Percentiles rank a stretch among this genome's conserved stretches.
phyloP scores from a whole-genome alignment of 1,140 invertebrate species.

The Caenorhabditis latens region DNA sequence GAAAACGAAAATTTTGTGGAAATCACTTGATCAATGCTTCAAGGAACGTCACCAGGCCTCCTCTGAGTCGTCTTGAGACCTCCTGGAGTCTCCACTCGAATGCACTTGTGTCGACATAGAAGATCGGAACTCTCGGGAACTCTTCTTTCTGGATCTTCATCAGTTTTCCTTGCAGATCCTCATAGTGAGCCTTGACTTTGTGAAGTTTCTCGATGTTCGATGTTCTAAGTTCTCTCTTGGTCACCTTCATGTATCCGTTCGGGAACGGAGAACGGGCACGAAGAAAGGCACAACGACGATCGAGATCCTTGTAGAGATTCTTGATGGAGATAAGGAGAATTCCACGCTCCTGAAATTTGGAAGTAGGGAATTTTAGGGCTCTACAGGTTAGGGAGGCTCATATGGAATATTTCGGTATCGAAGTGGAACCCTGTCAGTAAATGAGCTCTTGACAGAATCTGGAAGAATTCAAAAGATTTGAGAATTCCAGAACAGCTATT shows the following conservation, averaged over 20 bases:
- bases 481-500: too few relatives aligned
- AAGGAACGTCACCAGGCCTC: too few relatives aligned
- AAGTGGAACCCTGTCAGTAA: too few relatives aligned
- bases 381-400: too few relatives aligned
- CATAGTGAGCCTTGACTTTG: neutral
- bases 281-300: neutral
- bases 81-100: neutral
- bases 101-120: neutral
- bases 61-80: neutral
- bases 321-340: neutral
- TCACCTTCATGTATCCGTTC: neutral
- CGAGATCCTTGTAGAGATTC: neutral
- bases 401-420: too few relatives aligned
- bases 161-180: neutral
- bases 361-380: too few relatives aligned
- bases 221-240: neutral
- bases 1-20: too few relatives aligned
- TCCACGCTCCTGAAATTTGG: neutral
- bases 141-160: neutral
- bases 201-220: neutral
- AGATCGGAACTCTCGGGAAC: neutral
- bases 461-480: too few relatives aligned
- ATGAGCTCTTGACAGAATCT: too few relatives aligned
- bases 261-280: neutral
- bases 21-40: too few relatives aligned